Evolutionary conservation across 2,888 invertebrate genomes (phyloP), one percentile per base, ranked within the genome.

Genomic region (Cartodere bifasciata): DNA sequence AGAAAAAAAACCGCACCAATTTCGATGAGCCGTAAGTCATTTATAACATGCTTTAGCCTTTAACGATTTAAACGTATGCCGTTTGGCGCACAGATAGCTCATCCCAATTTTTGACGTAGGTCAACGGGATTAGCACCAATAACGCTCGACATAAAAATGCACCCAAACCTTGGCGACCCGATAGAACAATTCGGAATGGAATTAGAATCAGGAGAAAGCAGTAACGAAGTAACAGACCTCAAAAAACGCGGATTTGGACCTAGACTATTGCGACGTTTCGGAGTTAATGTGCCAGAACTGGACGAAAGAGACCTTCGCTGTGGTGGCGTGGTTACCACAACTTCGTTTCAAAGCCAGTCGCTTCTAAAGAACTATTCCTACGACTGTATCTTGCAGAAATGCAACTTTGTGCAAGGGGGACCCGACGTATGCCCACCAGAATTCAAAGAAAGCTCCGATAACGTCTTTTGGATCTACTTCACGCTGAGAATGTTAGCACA

Each of bases 401-500:
- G 82, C 54, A 70, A 72, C 38, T 83, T 83, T 50, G 70, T 75
- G 52, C 63, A 67, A 48, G 80, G 81, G 45, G 82, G 81, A 6
- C 81, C 81, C 12, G 75, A 77, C 53, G 71, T 79, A 38, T 83
- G 83, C 48, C 82, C 82, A 25, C 81, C 82, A 10, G 80, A 82
- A 56, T 83, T 78, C 49, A 78, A 75, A 53, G 78, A 80, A 49
- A 78, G 77, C 33, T 79, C 79, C 40, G 78, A 78, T 49, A 72
- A 69, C 43, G 74, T 80, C 2, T 88, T 88, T 53, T 86, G 84
- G 72, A 68, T 81, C 36, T 88, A 90, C 53, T 85, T 88, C 53
- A 59, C 76, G 31, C 50, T 88, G 37, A 65, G 86, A 50, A 78
- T 88, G 43, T 62, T 85, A 45, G 86, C 80, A 2, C 84, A 82